Evolutionary conservation across 1,140 invertebrate genomes (phyloP).

Genomic region (Drosophila paulistorum): DNA sequence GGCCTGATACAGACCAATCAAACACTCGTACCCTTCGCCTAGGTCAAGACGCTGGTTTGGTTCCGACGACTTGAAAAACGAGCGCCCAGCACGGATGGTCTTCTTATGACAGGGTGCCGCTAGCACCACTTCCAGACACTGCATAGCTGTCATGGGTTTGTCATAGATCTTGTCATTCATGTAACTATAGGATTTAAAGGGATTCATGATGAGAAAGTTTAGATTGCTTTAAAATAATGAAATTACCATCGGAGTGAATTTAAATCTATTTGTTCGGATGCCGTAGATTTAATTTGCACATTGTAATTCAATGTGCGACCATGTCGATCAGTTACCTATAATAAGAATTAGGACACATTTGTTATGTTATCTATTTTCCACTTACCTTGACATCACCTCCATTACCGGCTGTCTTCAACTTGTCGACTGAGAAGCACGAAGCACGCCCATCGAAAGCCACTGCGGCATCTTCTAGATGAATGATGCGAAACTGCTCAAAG

Average conservation of each 20-base stretch:
- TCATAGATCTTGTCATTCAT: conserved; percentile 72
- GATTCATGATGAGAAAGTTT: not conserved
- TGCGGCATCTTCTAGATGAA: conserved; percentile 60
- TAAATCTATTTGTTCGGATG: conserved; percentile 84
- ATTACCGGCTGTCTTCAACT: conserved; percentile 17
- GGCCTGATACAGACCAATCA: conserved; percentile 89
- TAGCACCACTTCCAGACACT: conserved; percentile 93
- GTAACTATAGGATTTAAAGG: conserved; percentile 44
- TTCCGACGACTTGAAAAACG: conserved; percentile 79
- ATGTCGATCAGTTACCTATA: conserved; percentile 54
- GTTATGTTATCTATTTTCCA: not conserved
- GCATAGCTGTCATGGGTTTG: conserved; percentile 87
- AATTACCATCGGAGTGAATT: conserved; percentile 83
- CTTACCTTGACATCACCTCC: conserved; percentile 56
- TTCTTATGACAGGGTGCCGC: conserved; percentile 82
- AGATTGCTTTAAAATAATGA: not conserved
- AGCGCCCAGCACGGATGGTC: conserved; percentile 84
- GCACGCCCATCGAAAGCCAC: conserved; percentile 90
- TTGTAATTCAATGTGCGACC: conserved; percentile 83
- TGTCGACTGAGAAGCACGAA: conserved; percentile 60
- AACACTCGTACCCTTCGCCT: conserved; percentile 87
- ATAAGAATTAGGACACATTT: not conserved
- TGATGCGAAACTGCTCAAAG: conserved; percentile 60
- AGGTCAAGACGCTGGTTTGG: conserved; percentile 73
- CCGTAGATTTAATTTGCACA: conserved; percentile 85